These are phyloP conservation scores for Acrobasis repandana DNA, from an alignment of 2,888 invertebrate genomes.

Conservation along the genomic window DNA sequence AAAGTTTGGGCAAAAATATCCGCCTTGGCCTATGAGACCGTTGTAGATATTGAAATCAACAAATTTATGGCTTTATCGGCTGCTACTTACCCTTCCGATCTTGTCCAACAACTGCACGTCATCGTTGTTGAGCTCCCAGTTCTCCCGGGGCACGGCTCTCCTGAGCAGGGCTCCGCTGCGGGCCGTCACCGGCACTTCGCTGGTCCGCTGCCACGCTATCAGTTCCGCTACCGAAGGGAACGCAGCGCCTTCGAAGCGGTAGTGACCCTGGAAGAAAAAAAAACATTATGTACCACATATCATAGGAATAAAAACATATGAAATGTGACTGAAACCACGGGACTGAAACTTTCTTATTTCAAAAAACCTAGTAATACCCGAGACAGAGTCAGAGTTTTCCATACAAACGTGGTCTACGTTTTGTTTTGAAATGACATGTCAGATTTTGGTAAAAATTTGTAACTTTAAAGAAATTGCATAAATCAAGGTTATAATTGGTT, in stretches of 20 bases:
- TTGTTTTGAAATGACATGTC: no score
- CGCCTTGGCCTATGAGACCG: no score
- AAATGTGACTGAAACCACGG: no score
- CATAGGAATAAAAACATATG: no score
- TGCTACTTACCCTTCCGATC: constrained; percentile 91
- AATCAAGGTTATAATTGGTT: no score
- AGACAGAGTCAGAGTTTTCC: no score
- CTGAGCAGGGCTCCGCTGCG: constrained; percentile 95
- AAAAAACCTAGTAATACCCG: no score
- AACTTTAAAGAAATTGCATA: no score
- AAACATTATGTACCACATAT: neutral
- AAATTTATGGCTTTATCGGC: neutral
- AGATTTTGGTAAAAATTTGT: no score
- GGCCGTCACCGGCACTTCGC: constrained; percentile 94
- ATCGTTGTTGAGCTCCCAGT: constrained; percentile 98
- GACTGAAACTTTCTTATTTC: neutral
- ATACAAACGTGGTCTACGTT: no score
- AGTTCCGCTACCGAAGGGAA: constrained; percentile 96
- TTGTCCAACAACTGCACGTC: constrained; percentile 95
- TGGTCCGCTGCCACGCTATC: constrained; percentile 93
- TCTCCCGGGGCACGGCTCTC: constrained; percentile 93
- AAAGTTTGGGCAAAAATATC: no score
- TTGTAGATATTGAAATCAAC: no score
- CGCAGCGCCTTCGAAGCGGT: constrained; percentile 96
- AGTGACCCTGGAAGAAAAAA: constrained; percentile 87